Evolutionary conservation across 1,140 invertebrate species (phyloP).

Genomic region (Amyelois transitella): DNA sequence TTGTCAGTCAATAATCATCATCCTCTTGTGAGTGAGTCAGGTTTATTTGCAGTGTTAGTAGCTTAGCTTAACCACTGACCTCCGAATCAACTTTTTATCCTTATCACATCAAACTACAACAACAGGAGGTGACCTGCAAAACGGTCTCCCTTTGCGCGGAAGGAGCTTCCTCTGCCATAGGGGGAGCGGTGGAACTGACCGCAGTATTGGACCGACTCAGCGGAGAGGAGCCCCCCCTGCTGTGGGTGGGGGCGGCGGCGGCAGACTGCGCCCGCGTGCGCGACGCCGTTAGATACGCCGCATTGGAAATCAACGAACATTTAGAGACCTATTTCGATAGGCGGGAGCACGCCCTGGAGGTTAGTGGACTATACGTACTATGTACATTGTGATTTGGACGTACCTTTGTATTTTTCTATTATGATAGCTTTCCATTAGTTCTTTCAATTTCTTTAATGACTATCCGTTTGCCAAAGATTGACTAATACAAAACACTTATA

Average conservation of each 20-base stretch:
- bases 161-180: slow-evolving; percentile 23
- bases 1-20: no score
- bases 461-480: no score
- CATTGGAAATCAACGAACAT: slow-evolving; percentile 96
- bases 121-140: slow-evolving; percentile 63
- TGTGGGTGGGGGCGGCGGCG: slow-evolving; percentile 82
- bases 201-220: slow-evolving; percentile 49
- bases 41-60: no score
- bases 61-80: no score
- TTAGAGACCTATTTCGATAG: slow-evolving; percentile 95
- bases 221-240: slow-evolving; percentile 80
- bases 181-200: slow-evolving; percentile 37
- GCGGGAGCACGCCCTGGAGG: slow-evolving; percentile 92
- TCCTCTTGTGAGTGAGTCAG: no score
- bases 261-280: slow-evolving; percentile 79
- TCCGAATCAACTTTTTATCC: no score
- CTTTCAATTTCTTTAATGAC: no score
- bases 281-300: slow-evolving; percentile 89
- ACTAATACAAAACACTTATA: no score
- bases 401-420: no score
- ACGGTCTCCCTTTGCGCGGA: slow-evolving; percentile 60
- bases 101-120: no score
- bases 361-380: slow-evolving; percentile 54
- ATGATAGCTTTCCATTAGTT: no score
- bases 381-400: no score